Evolutionary conservation across 2,888 invertebrate species (phyloP).

Genomic region (Acronicta leporina): DNA sequence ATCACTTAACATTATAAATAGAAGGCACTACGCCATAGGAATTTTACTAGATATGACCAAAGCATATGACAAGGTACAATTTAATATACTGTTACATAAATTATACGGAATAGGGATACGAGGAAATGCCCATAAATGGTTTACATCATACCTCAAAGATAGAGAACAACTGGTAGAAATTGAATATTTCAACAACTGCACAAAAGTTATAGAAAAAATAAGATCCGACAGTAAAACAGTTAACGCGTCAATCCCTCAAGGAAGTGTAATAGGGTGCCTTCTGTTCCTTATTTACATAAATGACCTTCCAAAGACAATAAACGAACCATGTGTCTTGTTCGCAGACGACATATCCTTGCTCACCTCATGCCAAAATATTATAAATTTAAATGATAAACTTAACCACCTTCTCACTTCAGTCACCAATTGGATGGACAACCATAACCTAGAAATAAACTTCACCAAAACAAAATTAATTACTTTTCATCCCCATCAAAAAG

Average conservation of each 20-base stretch:
- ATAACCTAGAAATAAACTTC: conserved; percentile 21
- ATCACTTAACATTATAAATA: conserved; percentile 14
- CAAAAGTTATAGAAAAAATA: conserved; percentile 8
- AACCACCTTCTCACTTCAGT: neutral
- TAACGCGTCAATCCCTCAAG: conserved; percentile 2
- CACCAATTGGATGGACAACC: conserved; percentile 5
- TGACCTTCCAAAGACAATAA: conserved; percentile 8
- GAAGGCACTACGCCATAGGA: neutral
- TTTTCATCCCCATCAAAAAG: conserved; percentile 9
- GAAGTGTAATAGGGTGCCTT: conserved; percentile 4
- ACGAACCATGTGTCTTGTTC: conserved; percentile 10
- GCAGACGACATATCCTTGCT: conserved; percentile 14
- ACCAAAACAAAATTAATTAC: conserved; percentile 21
- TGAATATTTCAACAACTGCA: conserved; percentile 3
- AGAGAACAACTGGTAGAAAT: conserved; percentile 8
- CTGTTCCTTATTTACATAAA: conserved; percentile 15
- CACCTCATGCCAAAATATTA: neutral
- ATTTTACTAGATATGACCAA: conserved; percentile 2
- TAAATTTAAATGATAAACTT: conserved; percentile 10
- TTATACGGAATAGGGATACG: conserved; percentile 10
- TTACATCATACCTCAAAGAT: conserved; percentile 8
- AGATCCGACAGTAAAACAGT: conserved; percentile 2
- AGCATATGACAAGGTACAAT: conserved; percentile 11
- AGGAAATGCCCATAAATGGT: conserved; percentile 8
- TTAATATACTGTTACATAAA: conserved; percentile 8